These are phyloP conservation scores for Galerucella calmariensis DNA, from an alignment of 2,888 invertebrate genomes.

Conservation along the genomic window DNA sequence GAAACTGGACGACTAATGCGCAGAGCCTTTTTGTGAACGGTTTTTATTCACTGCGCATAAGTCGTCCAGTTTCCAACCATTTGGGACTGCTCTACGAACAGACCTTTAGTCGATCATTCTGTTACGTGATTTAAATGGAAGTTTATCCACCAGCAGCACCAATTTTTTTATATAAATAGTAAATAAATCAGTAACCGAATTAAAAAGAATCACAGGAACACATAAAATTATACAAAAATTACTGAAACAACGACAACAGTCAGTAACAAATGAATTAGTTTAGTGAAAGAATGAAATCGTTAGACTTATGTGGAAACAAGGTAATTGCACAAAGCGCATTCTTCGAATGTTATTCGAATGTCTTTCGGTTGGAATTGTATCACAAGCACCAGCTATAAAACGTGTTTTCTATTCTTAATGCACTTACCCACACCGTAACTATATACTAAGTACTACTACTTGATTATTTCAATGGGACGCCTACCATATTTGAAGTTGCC, in stretches of 20 bases:
- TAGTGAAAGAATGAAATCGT: slow-evolving; percentile 36
- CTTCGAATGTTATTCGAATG: slow-evolving; percentile 39
- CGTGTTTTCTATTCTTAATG: slow-evolving; percentile 49
- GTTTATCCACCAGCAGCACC: too few relatives aligned
- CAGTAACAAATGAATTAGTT: slow-evolving; percentile 42
- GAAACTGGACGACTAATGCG: too few relatives aligned
- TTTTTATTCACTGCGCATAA: too few relatives aligned
- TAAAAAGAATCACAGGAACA: slow-evolving; percentile 2
- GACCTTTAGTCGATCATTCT: too few relatives aligned
- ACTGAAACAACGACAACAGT: slow-evolving; percentile 21
- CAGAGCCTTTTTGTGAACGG: too few relatives aligned
- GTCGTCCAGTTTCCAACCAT: too few relatives aligned
- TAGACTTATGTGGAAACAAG: slow-evolving; percentile 41
- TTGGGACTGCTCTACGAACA: too few relatives aligned
- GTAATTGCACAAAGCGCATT: slow-evolving; percentile 41
- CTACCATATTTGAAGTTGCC: slow-evolving; percentile 41
- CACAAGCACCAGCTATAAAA: slow-evolving; percentile 48
- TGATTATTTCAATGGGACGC: slow-evolving; percentile 49
- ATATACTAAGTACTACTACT: slow-evolving; percentile 47
- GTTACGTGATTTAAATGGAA: too few relatives aligned
- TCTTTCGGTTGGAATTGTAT: slow-evolving; percentile 47
- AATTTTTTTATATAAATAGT: too few relatives aligned
- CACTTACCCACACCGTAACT: slow-evolving; percentile 49
- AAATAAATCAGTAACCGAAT: neutral
- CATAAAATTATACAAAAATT: slow-evolving; percentile 23